Evolutionary conservation across 2,888 invertebrate species (phyloP).

Genomic region (Chymomyza procnemis): DNA sequence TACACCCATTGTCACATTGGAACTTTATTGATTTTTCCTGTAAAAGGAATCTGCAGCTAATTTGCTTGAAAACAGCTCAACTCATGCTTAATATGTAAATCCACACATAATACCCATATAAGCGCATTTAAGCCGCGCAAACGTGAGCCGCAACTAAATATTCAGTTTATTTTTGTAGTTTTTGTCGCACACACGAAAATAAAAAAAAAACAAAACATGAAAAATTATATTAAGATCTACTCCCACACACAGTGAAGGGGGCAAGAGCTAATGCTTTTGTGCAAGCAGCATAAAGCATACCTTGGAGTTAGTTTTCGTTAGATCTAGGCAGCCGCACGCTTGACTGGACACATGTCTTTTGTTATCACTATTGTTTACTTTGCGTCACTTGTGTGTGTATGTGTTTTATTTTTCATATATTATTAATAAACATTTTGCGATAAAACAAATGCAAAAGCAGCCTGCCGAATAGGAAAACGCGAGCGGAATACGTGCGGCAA

Average conservation of each 20-base stretch:
- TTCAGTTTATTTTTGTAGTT: conserved; percentile 37
- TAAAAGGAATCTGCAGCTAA: conserved; percentile 49
- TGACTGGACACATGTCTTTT: conserved; percentile 40
- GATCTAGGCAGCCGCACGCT: conserved; percentile 34
- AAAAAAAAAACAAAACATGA: no score
- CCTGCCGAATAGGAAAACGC: conserved; percentile 8
- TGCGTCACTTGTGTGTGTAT: conserved; percentile 27
- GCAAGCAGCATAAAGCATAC: conserved; percentile 37
- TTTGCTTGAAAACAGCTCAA: conserved; percentile 17
- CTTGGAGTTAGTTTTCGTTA: conserved; percentile 46
- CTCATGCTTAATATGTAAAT: conserved; percentile 24
- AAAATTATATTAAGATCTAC: conserved; percentile 52
- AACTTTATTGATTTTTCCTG: conserved; percentile 71
- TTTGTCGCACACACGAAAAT: conserved; percentile 53
- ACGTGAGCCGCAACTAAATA: conserved; percentile 25
- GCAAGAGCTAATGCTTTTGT: conserved; percentile 19
- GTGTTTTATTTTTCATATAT: conserved; percentile 39
- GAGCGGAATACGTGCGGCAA: background rate
- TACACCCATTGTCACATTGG: conserved; percentile 51
- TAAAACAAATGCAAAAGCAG: conserved; percentile 42
- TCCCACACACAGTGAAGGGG: conserved; percentile 49
- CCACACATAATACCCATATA: conserved; percentile 11
- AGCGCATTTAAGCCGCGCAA: conserved; percentile 1
- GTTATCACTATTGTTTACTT: conserved; percentile 56
- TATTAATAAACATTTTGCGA: conserved; percentile 52